Evolutionary conservation across 1,140 invertebrate species (phyloP).

Genomic region (Heterodera schachtii): DNA sequence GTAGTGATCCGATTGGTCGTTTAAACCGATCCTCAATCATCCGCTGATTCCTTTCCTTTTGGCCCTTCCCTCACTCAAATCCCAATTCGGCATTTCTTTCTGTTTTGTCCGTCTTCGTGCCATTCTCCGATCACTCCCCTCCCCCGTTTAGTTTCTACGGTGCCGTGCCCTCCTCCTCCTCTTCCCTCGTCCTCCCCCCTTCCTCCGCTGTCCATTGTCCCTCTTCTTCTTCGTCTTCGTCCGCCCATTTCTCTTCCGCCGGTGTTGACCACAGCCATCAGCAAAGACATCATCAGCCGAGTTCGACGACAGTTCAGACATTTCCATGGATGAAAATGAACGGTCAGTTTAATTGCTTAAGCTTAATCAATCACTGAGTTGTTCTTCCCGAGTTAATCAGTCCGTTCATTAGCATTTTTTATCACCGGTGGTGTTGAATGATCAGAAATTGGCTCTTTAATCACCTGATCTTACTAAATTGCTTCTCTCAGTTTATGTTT

Average conservation of each 20-base stretch:
- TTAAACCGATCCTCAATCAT: too few relatives aligned
- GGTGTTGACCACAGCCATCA: background rate
- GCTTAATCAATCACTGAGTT: too few relatives aligned
- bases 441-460: too few relatives aligned
- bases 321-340: conserved; percentile 50
- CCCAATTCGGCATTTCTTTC: background rate
- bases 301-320: conserved; percentile 10
- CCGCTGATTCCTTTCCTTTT: too few relatives aligned
- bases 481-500: too few relatives aligned
- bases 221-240: conserved; percentile 13
- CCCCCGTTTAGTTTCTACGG: background rate
- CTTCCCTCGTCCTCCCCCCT: background rate
- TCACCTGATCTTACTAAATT: too few relatives aligned
- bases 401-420: too few relatives aligned
- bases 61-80: background rate
- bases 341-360: conserved; percentile 6
- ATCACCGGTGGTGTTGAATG: too few relatives aligned
- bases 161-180: conserved; percentile 11
- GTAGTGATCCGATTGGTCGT: too few relatives aligned
- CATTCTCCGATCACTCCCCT: conserved; percentile 15
- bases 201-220: conserved; percentile 6
- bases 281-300: conserved; percentile 5
- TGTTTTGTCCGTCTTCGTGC: background rate
- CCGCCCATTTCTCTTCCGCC: conserved; percentile 14
- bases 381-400: too few relatives aligned